Base-by-base conservation (phyloP, 2,113 vertebrate genomes). In the Heterochromis multidens region DNA sequence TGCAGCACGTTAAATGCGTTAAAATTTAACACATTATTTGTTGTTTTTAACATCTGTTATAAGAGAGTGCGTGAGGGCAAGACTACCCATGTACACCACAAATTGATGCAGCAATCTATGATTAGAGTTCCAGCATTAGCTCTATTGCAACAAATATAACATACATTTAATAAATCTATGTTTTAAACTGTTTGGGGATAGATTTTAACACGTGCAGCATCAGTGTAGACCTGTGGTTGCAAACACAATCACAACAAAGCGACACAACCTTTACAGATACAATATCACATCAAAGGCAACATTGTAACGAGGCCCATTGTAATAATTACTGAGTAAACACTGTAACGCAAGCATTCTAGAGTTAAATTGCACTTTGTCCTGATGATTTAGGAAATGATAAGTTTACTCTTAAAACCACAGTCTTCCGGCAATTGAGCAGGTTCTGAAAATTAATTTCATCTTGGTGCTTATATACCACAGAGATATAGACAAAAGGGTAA, bases 81-180 rank as follows among this genome's bases (percentile, higher is more conserved):
- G 9, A 37, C 35, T 37, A 49, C 25, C 23, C 1, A 29, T 49
- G 14, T 70, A n/a, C 23, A 27, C 37, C 63, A 67, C 65, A 70
- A 49, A 49, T 17, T 17, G 46, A 16, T 49, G 14, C 46, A 49
- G 5, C 40, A 12, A 17, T 49, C 40, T 49, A 6, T 27, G 16
- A 49, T 4, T 13, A 46, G 43, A n/a, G 23, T 16, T 11, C 23
- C 65, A 70, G 23, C 14, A 70, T 46, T 46, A 70, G 37, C 65
- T 46, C 37, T 46, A 4, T 17, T 46, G 37, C 23, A 10, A 1
- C 23, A 9, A 70, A 4, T 70, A 70, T 27, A 6, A 70, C 14
- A 27, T 2, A 6, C 40, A 0, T 7, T 49, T 25, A 0, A 49
- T 5, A 49, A 49, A 49, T 4, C 46, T 29, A n/a, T 5, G 1